Evolutionary conservation across 2,113 vertebrate genomes (phyloP).

Genomic region (Actinemys pallida): DNA sequence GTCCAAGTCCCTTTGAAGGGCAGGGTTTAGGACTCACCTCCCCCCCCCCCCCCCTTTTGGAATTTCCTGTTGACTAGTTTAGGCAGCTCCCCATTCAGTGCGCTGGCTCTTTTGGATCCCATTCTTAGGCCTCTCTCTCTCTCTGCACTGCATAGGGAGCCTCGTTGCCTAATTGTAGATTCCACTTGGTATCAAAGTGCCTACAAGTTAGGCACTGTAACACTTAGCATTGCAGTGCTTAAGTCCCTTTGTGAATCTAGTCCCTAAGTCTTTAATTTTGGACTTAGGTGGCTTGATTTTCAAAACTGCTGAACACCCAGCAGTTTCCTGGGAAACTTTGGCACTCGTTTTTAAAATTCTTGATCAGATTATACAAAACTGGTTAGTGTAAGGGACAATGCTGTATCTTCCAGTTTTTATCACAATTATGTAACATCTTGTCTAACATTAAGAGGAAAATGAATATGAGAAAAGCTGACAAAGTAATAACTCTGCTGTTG

Average conservation of each 20-base stretch:
- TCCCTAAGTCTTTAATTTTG: too few relatives aligned
- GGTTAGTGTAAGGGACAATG: background rate
- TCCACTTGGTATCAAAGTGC: background rate
- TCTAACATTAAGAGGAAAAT: background rate
- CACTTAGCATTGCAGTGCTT: too few relatives aligned
- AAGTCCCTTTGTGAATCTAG: too few relatives aligned
- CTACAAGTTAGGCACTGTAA: too few relatives aligned
- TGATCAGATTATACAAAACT: background rate
- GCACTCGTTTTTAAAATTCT: background rate
- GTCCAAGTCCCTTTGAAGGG: background rate
- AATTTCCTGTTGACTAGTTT: background rate
- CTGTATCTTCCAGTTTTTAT: background rate
- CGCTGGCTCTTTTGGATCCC: background rate
- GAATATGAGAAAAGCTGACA: background rate
- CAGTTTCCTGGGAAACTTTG: background rate
- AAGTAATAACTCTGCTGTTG: background rate
- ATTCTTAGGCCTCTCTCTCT: background rate
- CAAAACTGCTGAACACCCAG: background rate
- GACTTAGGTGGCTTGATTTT: background rate
- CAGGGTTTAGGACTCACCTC: background rate
- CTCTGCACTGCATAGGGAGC: background rate
- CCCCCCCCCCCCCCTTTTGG: background rate
- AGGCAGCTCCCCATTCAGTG: background rate
- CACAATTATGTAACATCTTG: background rate
- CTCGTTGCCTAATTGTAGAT: background rate